Evolutionary conservation across 1,140 invertebrate genomes (phyloP).

Genomic region (Conus ventricosus): DNA sequence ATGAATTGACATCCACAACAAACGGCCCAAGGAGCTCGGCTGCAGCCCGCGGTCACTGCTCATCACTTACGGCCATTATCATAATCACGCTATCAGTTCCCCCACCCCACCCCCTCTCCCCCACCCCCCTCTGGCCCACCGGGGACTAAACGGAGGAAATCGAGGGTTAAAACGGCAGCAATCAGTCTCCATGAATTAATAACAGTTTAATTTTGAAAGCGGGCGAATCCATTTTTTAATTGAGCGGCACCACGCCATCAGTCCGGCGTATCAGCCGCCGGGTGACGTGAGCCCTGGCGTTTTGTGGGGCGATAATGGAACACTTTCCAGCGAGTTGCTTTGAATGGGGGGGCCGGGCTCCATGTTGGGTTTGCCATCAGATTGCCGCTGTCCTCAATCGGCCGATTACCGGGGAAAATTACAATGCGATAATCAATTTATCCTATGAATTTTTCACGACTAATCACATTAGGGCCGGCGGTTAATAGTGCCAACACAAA

Average conservation of each 20-base stretch:
- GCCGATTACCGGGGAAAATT: constrained; percentile 36
- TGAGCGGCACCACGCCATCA: constrained; percentile 8
- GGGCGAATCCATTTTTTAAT: constrained; percentile 6
- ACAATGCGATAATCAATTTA: constrained; percentile 47
- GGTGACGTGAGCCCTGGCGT: background rate
- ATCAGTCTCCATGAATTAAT: constrained; percentile 29
- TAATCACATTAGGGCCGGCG: constrained; percentile 43
- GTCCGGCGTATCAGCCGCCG: background rate
- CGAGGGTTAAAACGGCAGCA: constrained; percentile 30
- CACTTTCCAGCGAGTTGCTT: constrained; percentile 22
- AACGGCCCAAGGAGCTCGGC: background rate
- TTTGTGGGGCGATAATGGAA: constrained; percentile 8
- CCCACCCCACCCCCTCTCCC: background rate
- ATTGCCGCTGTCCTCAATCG: constrained; percentile 32
- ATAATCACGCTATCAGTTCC: constrained; percentile 12
- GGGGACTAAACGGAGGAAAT: constrained; percentile 9
- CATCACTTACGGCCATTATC: constrained; percentile 31
- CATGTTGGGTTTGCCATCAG: constrained; percentile 36
- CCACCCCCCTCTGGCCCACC: too few species aligned
- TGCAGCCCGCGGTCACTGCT: background rate
- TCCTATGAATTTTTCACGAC: constrained; percentile 51
- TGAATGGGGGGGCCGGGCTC: constrained; percentile 6
- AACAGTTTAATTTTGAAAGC: constrained; percentile 35
- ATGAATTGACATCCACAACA: constrained; percentile 9
- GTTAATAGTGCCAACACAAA: constrained; percentile 40